Conservation (phyloP, 2,888 invertebrate genomes). For the Clivina fossor region DNA sequence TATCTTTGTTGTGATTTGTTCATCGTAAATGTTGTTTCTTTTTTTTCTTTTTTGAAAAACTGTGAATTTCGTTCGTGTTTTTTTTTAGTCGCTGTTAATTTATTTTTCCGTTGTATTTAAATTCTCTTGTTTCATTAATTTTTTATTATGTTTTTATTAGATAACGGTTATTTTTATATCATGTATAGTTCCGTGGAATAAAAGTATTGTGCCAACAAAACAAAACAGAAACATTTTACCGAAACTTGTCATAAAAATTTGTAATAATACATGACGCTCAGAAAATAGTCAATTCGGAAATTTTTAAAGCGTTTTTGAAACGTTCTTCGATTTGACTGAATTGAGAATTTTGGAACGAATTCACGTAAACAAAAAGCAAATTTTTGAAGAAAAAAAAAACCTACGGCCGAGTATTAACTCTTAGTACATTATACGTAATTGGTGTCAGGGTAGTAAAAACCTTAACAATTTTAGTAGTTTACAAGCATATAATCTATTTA, state of each 20-base stretch:
- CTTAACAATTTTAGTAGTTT: conserved; percentile 33
- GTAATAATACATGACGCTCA: no score
- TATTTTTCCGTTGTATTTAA: not conserved
- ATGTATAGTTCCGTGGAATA: conserved; percentile 21
- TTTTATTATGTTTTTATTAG: conserved; percentile 1
- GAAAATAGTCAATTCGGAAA: not conserved
- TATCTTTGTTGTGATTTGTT: conserved; percentile 21
- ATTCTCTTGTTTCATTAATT: not conserved
- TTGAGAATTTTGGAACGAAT: not conserved
- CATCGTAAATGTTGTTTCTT: conserved; percentile 4
- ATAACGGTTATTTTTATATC: conserved; percentile 18
- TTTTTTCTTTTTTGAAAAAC: not conserved
- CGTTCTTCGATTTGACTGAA: no score
- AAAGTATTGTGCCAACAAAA: conserved; percentile 26
- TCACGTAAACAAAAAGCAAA: not conserved
- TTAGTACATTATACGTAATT: conserved; percentile 85
- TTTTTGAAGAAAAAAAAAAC: conserved; percentile 30
- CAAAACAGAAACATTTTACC: conserved; percentile 12
- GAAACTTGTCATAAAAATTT: conserved; percentile 18
- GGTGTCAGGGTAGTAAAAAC: conserved; percentile 75
- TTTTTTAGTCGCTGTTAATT: conserved; percentile 11
- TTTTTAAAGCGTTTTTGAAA: no score
- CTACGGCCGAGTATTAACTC: conserved; percentile 60
- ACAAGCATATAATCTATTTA: conserved; percentile 43
- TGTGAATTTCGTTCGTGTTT: conserved; percentile 8